Evolutionary conservation across 2,888 invertebrate genomes (phyloP).

Genomic region (Agrotis exclamationis): DNA sequence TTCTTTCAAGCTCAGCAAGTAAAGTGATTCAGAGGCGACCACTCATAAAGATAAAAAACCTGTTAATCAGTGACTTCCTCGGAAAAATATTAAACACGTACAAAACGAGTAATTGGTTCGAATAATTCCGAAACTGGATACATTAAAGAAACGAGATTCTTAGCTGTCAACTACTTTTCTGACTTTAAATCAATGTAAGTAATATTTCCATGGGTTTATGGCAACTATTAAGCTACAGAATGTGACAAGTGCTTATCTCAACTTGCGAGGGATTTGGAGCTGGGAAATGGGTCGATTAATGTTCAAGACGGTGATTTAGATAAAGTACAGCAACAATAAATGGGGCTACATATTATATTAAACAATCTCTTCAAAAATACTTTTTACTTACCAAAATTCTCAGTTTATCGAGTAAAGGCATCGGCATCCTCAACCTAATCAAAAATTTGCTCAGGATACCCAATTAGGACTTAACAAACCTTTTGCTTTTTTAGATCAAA

Average conservation of each 20-base stretch:
- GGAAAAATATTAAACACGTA: slow-evolving; percentile 78
- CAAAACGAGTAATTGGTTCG: slow-evolving; percentile 78
- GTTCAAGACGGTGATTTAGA: slow-evolving; percentile 7
- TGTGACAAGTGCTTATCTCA: slow-evolving; percentile 49
- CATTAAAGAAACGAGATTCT: slow-evolving; percentile 74
- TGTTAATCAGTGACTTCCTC: slow-evolving; percentile 85
- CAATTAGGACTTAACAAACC: neutral
- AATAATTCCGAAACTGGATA: slow-evolving; percentile 75
- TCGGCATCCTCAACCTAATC: neutral
- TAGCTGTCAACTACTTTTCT: slow-evolving; percentile 64
- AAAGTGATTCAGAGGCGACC: slow-evolving; percentile 77
- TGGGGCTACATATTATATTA: neutral
- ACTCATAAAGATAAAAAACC: slow-evolving; percentile 80
- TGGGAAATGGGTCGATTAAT: slow-evolving; percentile 37
- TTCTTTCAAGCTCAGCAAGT: slow-evolving; percentile 63
- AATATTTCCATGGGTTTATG: slow-evolving; percentile 51
- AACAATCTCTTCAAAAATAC: neutral
- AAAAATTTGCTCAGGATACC: neutral
- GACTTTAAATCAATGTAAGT: slow-evolving; percentile 58
- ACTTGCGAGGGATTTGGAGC: slow-evolving; percentile 14
- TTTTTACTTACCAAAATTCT: slow-evolving; percentile 1
- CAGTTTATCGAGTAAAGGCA: neutral
- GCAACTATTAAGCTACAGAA: slow-evolving; percentile 39
- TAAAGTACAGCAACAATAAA: slow-evolving; percentile 33
- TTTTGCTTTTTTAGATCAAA: neutral